phyloP scores from a whole-genome alignment of 2,113 vertebrate species.

The Varanus salvator region DNA sequence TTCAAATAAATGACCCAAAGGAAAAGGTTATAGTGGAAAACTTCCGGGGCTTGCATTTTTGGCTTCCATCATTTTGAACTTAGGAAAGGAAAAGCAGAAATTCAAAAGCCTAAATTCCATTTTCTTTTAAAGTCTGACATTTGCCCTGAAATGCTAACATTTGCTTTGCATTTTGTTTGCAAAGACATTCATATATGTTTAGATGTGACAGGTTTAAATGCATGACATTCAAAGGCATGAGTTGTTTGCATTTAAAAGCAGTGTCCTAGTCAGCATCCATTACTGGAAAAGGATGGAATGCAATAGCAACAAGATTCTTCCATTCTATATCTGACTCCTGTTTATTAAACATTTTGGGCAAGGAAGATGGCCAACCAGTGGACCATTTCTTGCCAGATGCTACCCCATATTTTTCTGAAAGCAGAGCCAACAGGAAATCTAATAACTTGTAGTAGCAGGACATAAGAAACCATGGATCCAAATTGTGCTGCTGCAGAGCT shows the following conservation, averaged over 20 bases:
- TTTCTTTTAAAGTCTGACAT: neutral
- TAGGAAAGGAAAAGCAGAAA: neutral
- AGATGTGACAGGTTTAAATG: too few relatives aligned
- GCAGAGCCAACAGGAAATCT: neutral
- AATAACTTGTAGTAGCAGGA: neutral
- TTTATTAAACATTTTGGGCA: too few relatives aligned
- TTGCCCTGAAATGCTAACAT: neutral
- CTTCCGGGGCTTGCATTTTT: neutral
- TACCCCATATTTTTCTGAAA: neutral
- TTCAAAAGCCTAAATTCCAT: neutral
- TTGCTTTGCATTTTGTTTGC: neutral
- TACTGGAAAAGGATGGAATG: too few relatives aligned
- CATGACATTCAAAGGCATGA: too few relatives aligned
- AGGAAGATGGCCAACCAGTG: too few relatives aligned
- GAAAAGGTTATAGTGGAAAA: too few relatives aligned
- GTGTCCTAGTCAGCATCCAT: too few relatives aligned
- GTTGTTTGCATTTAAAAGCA: too few relatives aligned
- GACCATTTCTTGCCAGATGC: too few relatives aligned
- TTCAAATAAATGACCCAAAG: neutral
- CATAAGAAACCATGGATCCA: neutral
- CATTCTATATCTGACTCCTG: too few relatives aligned
- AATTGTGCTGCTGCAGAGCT: neutral
- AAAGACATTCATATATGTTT: neutral
- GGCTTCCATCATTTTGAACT: neutral
- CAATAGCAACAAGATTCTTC: too few relatives aligned